Evolutionary conservation across 2,797 vertebrate genomes (phyloP), one percentile per base, ranked within the genome.

Genomic region (Sebastes wilsoni): DNA sequence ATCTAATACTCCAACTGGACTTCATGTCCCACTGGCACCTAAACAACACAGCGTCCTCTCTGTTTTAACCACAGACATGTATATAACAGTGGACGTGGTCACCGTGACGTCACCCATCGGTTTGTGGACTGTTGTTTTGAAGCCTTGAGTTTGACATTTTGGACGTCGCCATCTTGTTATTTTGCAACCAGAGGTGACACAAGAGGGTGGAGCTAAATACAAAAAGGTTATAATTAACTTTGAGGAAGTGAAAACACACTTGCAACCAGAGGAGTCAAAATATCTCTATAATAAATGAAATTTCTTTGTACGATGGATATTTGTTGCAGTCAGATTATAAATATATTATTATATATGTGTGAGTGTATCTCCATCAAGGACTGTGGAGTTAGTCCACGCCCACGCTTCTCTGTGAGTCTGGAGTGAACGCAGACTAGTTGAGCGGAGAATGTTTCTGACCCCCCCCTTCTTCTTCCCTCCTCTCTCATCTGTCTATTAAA

Each of bases 401-500:
- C 77, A 85, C 75, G 36, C 75, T 46, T 85, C 49, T 79, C 72
- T 74, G 28, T 70, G 77, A 75, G 82, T 75, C 68, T 88, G 68
- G 52, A 16, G 82, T 80, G 82, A 86, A 83, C 62, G 10, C 67
- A 79, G 54, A 70, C 59, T n/a, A 32, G 28, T 22, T 38, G 36
- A 38, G 5, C 36, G 5, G 28, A 34, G 56, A 78, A 2, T 71
- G 61, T 81, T 72, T 78, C 68, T 56, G 34, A 58, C 55, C 54
- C 49, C 46, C 46, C 60, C 59, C 38, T 42, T 42, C 46, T 36
- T 69, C 46, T 36, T 61, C 32, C 25, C 62, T 60, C 61, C 12
- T 27, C 79, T 76, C 38, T 12, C 32, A 34, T 66, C 62, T 1
- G 23, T 38, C n/a, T 49, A 64, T 75, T 32, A 65, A 76, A 79